Evolutionary conservation across 2,888 invertebrate genomes (phyloP), one percentile per base, ranked within the genome.

Genomic region (Caenorhabditis wallacei): DNA sequence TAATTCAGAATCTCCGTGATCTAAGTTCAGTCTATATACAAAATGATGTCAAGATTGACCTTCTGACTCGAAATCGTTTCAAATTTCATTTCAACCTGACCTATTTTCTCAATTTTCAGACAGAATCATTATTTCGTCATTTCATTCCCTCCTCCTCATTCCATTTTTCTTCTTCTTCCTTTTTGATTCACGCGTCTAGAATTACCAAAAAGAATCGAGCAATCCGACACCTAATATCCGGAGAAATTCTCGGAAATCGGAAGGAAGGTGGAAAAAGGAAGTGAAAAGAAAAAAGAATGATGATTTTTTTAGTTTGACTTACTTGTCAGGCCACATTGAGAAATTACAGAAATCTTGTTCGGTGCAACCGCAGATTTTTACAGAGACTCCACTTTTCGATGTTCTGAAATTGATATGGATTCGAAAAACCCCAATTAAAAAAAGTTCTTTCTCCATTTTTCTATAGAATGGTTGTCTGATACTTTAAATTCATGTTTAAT

Each of bases 241-340:
- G 71, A 43, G 57, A 69, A 43, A 57, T 71, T 63, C 51, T 30
- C 30, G 30, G 35, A 43, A 59, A 64, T 63, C 18, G 30, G 35
- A 48, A 61, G 57, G 18, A 56, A 20, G 30, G n/a, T n/a, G n/a
- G n/a, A n/a, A n/a, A n/a, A n/a, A n/a, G n/a, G n/a, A n/a, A n/a
- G n/a, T n/a, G n/a, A n/a, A n/a, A n/a, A 18, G 54, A 53, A 69
- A 54, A 54, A 69, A 43, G 56, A 43, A 51, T 30, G 30, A 48
- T 13, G 54, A 40, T 10, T 24, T 18, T n/a, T 24, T 46, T 18
- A 2, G 57, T 35, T 40, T 35, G 24, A 71, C 85, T 76, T 37
- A 87, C 87, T 83, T 85, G 43, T 87, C 87, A 1, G 85, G 84
- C 87, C 87, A 87, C 66, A 76, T 75, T 2, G 83, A 76, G 53